phyloP scores from a whole-genome alignment of 2,888 invertebrate species.

The Nemotelus pantherinus region DNA sequence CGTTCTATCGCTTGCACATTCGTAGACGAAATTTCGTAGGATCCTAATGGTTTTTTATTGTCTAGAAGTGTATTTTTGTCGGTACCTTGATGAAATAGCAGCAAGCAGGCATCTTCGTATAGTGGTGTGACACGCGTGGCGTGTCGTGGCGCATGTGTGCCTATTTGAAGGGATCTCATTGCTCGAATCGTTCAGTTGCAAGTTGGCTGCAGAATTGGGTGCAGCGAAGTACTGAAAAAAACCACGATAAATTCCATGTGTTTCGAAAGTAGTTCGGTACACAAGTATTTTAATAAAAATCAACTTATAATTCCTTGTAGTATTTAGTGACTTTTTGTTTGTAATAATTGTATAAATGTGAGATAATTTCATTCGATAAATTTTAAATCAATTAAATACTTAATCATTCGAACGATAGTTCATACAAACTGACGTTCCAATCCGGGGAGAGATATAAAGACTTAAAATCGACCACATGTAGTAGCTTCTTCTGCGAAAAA shows the following conservation, averaged over 20 bases:
- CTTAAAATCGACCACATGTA: conserved; percentile 33
- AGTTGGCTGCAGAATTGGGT: conserved; percentile 33
- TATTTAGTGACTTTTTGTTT: conserved; percentile 16
- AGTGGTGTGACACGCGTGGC: conserved; percentile 1
- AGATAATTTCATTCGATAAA: not conserved
- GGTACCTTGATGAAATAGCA: conserved; percentile 26
- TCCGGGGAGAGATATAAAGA: conserved; percentile 29
- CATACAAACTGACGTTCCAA: not conserved
- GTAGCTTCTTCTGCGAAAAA: conserved; percentile 16
- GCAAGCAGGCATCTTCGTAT: not conserved
- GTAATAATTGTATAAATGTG: not conserved
- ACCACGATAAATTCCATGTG: conserved; percentile 18
- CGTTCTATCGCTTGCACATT: not conserved
- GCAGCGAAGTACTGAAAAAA: conserved; percentile 25
- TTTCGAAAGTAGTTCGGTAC: not conserved
- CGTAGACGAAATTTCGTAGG: conserved; percentile 35
- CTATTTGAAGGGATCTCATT: conserved; percentile 36
- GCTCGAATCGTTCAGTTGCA: conserved; percentile 23
- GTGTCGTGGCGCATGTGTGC: conserved; percentile 38
- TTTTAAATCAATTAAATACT: conserved; percentile 5
- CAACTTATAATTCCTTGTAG: conserved; percentile 25
- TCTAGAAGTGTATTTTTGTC: conserved; percentile 35
- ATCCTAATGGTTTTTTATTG: conserved; percentile 37
- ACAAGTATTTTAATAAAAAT: not conserved
- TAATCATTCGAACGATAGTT: conserved; percentile 19